A percentile compares a stretch with the other conserved stretches of the same genome.
Conservation (phyloP, 2,797 vertebrate genomes). For the Gallinago stenura region DNA sequence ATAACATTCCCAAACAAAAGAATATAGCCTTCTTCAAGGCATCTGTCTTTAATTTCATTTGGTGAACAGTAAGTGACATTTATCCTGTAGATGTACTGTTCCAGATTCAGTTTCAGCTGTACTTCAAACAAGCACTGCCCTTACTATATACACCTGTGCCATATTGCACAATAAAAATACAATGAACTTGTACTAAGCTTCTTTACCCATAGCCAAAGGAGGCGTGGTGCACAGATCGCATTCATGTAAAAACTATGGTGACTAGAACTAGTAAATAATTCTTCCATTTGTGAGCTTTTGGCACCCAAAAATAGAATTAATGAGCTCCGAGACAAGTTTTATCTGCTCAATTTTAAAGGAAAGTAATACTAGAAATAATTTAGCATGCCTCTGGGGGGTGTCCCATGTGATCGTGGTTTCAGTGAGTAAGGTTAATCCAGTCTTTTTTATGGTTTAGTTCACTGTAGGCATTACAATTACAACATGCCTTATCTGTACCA, state of each 20-base stretch:
- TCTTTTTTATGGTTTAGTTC: background rate
- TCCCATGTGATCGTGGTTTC: background rate
- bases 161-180: background rate
- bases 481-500: background rate
- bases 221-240: background rate
- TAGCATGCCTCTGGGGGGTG: background rate
- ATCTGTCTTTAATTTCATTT: background rate
- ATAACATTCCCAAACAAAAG: background rate
- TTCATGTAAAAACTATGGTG: background rate
- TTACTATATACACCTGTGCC: background rate
- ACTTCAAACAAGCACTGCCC: background rate
- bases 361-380: background rate
- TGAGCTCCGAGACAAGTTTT: background rate
- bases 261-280: background rate
- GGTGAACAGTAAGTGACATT: background rate
- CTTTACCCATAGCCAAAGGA: background rate
- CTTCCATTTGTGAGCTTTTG: background rate
- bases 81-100: background rate
- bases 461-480: accelerated
- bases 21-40: background rate
- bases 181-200: background rate
- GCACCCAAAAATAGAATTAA: slow-evolving; percentile 3
- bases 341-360: background rate
- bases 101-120: background rate
- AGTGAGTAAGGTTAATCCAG: background rate